A percentile compares a stretch with the other conserved stretches of the same genome.
phyloP scores from a whole-genome alignment of 2,888 invertebrate species.

The Branchipolynoe longqiensis region DNA sequence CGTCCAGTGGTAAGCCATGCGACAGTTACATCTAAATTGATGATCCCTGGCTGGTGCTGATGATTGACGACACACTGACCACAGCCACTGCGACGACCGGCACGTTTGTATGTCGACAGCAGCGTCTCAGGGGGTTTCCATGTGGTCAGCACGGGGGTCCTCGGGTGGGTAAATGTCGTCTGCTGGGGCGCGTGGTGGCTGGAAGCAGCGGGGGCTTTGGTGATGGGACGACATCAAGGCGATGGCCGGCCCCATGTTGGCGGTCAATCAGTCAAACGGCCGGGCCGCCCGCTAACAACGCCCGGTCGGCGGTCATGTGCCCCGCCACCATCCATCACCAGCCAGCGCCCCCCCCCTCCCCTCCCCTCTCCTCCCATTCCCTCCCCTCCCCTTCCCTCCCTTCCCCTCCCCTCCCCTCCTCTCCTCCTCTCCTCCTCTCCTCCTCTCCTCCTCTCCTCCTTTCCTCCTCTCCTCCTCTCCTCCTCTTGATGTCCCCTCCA shows the following conservation, averaged over 20 bases:
- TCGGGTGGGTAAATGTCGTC: neutral
- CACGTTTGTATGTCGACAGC: constrained; percentile 23
- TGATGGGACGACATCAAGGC: constrained; percentile 19
- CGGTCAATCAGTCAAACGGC: neutral
- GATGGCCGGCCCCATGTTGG: constrained; percentile 24
- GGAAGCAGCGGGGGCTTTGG: neutral
- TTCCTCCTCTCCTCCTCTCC: neutral
- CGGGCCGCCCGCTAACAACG: neutral
- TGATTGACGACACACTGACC: neutral
- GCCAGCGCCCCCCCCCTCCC: neutral
- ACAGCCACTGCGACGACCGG: neutral
- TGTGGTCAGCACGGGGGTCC: constrained; percentile 16
- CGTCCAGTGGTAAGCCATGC: neutral
- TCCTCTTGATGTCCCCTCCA: neutral
- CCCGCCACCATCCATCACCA: neutral
- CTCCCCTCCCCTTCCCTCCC: neutral
- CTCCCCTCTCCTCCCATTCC: neutral
- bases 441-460: neutral
- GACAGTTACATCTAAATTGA: constrained; percentile 28
- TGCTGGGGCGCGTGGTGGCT: neutral
- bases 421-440: neutral
- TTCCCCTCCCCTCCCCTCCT: neutral
- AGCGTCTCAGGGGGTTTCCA: constrained; percentile 27
- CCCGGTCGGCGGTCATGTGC: neutral
- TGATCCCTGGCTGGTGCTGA: neutral